A percentile compares a stretch with the other conserved stretches of the same genome.
Evolutionary conservation across 1,140 invertebrate genomes (phyloP).

Genomic region (Rhizoglyphus robini): DNA sequence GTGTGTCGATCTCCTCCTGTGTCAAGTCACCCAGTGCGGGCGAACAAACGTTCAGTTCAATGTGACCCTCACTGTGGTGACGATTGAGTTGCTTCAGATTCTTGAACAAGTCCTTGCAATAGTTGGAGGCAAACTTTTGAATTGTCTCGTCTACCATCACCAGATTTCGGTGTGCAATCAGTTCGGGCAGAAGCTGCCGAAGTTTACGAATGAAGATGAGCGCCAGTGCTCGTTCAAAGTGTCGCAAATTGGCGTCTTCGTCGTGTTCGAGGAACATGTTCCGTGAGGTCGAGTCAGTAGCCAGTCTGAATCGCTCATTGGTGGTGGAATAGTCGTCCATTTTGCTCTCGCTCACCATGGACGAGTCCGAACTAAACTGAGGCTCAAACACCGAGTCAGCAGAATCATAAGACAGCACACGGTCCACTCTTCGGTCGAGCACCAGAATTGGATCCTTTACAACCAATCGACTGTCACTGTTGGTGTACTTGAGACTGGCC

Average conservation of each 20-base stretch:
- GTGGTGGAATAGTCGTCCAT: too few species aligned
- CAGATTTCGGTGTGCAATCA: slow-evolving; percentile 53
- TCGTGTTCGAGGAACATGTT: too few species aligned
- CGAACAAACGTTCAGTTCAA: too few species aligned
- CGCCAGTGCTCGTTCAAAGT: slow-evolving; percentile 2
- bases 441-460: background rate
- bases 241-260: background rate
- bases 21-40: background rate
- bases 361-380: too few species aligned
- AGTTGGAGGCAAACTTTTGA: slow-evolving; percentile 76
- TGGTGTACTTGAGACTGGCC: background rate
- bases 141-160: slow-evolving; percentile 74
- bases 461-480: background rate
- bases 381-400: background rate
- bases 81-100: background rate
- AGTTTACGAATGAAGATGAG: slow-evolving; percentile 55
- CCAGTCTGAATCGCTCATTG: too few species aligned
- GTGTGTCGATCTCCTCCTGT: slow-evolving; percentile 18
- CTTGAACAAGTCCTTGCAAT: slow-evolving; percentile 55
- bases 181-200: slow-evolving; percentile 49
- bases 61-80: background rate
- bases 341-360: too few species aligned
- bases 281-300: too few species aligned
- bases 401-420: background rate
- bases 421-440: too few species aligned